phyloP scores from a whole-genome alignment of 2,888 invertebrate species.

The Encarsia formosa region DNA sequence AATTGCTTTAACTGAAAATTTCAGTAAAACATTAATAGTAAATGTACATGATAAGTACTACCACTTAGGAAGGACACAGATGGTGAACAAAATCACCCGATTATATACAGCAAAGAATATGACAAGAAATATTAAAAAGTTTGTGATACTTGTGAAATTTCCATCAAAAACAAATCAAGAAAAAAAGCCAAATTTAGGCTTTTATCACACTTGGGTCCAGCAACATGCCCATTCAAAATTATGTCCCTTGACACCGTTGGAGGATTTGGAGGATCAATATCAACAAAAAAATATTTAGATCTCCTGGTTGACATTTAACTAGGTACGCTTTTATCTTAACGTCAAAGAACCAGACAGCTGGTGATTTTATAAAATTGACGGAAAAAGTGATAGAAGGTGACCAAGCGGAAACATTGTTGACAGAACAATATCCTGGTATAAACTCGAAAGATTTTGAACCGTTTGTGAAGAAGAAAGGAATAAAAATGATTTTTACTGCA shows the following conservation, averaged over 20 bases:
- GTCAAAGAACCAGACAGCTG: constrained; percentile 17
- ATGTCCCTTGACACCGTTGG: constrained; percentile 31
- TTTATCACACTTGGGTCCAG: constrained; percentile 18
- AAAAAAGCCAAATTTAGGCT: constrained; percentile 23
- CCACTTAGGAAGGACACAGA: constrained; percentile 26
- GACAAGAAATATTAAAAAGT: constrained; percentile 25
- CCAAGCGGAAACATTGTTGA: constrained; percentile 10
- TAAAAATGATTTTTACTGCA: constrained; percentile 18
- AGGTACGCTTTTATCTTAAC: constrained; percentile 20
- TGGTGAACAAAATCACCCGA: constrained; percentile 15
- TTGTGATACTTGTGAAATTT: constrained; percentile 22
- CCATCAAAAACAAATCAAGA: constrained; percentile 25
- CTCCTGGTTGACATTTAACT: constrained; percentile 21
- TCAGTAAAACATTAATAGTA: constrained; percentile 19
- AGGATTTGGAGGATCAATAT: constrained; percentile 26
- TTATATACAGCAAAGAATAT: constrained; percentile 23
- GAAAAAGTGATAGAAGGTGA: constrained; percentile 2
- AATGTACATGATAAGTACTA: constrained; percentile 18
- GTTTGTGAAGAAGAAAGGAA: constrained; percentile 10
- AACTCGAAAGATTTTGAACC: constrained; percentile 23
- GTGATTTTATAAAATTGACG: constrained; percentile 22
- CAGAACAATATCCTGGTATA: constrained; percentile 24
- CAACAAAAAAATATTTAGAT: constrained; percentile 27
- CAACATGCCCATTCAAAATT: constrained; percentile 24
- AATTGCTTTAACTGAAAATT: constrained; percentile 27